These are phyloP conservation scores for Drosophila kikkawai DNA, from an alignment of 1,140 invertebrate species.

Conservation along the genomic window DNA sequence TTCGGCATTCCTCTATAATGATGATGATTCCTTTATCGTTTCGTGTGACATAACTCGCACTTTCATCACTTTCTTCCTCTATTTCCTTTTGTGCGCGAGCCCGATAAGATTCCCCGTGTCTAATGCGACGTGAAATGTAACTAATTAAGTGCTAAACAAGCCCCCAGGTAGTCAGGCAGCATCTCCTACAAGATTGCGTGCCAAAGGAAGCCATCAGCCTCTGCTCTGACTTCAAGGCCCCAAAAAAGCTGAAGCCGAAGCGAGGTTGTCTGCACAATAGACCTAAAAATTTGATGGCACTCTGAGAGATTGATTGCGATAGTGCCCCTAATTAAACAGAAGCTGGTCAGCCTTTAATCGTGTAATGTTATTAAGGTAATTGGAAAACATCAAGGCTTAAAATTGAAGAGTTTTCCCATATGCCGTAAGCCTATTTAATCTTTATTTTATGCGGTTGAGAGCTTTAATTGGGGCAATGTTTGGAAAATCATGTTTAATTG, in stretches of 20 bases:
- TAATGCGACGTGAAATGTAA: conserved; percentile 22
- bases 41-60: conserved; percentile 16
- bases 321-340: conserved; percentile 25
- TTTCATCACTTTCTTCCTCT: conserved; percentile 28
- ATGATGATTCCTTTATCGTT: conserved; percentile 18
- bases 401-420: background rate
- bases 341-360: conserved; percentile 7
- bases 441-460: background rate
- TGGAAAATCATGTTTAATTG: conserved; percentile 2
- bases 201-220: conserved; percentile 3
- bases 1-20: conserved; percentile 17
- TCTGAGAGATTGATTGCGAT: conserved; percentile 26
- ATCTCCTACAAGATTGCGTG: conserved; percentile 11
- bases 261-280: conserved; percentile 6
- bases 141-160: conserved; percentile 66
- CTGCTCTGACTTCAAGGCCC: background rate
- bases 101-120: conserved; percentile 9
- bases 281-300: conserved; percentile 15
- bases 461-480: background rate
- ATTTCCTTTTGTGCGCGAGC: conserved; percentile 39
- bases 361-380: conserved; percentile 15
- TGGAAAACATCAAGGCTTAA: conserved; percentile 6
- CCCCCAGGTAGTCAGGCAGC: conserved; percentile 5
- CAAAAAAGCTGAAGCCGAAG: background rate
- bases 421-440: conserved; percentile 27